Conservation (phyloP, 2,888 invertebrate species). For the Phyllotreta cruciferae region DNA sequence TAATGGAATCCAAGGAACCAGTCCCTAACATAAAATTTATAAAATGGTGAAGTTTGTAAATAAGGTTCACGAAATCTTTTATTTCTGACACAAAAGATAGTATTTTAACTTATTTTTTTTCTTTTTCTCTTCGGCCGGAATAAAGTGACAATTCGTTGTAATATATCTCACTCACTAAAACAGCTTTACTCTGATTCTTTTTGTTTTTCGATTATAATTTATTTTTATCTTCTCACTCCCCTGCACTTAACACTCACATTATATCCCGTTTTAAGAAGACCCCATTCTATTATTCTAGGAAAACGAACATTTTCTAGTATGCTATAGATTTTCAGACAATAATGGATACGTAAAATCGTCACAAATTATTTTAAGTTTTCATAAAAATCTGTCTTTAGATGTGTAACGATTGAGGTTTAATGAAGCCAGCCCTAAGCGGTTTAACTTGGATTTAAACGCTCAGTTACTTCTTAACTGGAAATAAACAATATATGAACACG, state of each 20-base stretch:
- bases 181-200: slow-evolving; percentile 22
- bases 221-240: slow-evolving; percentile 17
- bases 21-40: slow-evolving; percentile 29
- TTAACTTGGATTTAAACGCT: too few relatives aligned
- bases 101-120: slow-evolving; percentile 35
- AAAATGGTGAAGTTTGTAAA: slow-evolving; percentile 36
- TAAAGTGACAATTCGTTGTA: slow-evolving; percentile 36
- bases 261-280: neutral
- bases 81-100: slow-evolving; percentile 35
- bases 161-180: slow-evolving; percentile 29
- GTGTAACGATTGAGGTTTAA: too few relatives aligned
- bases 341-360: too few relatives aligned
- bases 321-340: too few relatives aligned
- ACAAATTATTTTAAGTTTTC: too few relatives aligned
- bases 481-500: too few relatives aligned
- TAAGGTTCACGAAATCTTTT: slow-evolving; percentile 32
- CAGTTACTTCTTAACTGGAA: too few relatives aligned
- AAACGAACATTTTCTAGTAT: too few relatives aligned
- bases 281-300: neutral
- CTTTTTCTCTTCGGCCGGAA: slow-evolving; percentile 36
- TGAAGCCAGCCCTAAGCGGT: too few relatives aligned
- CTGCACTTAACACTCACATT: neutral
- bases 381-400: too few relatives aligned
- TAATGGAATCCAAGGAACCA: slow-evolving; percentile 27
- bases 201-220: slow-evolving; percentile 35